Base-by-base conservation (phyloP, 1,140 invertebrate genomes). In the Lethocerus indicus region DNA sequence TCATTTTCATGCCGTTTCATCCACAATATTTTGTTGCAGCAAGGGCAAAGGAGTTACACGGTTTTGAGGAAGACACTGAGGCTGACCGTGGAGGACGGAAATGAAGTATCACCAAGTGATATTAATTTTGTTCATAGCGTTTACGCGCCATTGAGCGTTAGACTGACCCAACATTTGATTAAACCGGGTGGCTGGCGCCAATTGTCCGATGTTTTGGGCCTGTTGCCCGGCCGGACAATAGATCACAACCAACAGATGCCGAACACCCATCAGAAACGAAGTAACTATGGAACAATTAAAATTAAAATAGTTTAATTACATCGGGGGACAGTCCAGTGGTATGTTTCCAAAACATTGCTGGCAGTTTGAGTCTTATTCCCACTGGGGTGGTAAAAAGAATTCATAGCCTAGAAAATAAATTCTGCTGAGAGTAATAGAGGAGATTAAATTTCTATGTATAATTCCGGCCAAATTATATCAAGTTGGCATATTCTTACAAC, bases 111-210 rank as follows among this genome's bases (percentile, higher is more conserved):
- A 54, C 86, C 84, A 0, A 84, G 78, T 55, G 90, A 96, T 60
- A 91, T 94, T 43, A 83, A 87, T 53, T 96, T 93, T 64, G 84
- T 96, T 25, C 87, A 89, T 64, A 90, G 81, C 55, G 87, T 85
- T 61, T 98, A 95, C 67, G 90, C 92, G 0, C 93, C 93, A 1
- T 59, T 97, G n/a, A 91, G 83, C 58, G 79, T 91, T 1, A 74
- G 91, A 46, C 70, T 97, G 23, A 79, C 81, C 2, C 89, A 96
- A 63, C 79, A 83, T 58, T 69, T 91, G n/a, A 72, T 83, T 0
- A 79, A 79, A 57, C 82, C 82, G 47, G 79, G 78, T n/a, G 80
- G 83, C 6, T 91, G 86, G 86, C 71, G 80, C 55, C 73, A 75
- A 55, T 74, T 83, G 46, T 71, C 75, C 50, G 73, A 80, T 63